These are phyloP conservation scores for Sardina pilchardus DNA, from an alignment of 2,113 vertebrate genomes.

Conservation along the genomic window DNA sequence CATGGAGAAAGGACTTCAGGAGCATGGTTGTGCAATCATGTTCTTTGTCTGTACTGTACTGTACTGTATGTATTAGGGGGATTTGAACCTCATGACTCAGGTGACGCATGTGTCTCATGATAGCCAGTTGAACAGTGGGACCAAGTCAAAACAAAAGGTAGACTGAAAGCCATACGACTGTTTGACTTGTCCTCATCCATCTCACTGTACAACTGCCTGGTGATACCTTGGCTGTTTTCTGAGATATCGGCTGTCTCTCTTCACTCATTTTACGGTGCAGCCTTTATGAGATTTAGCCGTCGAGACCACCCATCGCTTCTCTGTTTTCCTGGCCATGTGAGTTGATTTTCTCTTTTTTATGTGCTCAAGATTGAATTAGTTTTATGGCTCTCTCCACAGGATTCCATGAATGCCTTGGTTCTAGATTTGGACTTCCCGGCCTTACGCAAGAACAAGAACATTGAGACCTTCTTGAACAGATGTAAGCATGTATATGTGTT, in stretches of 20 bases:
- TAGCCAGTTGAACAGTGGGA: not conserved
- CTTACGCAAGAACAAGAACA: conserved; percentile 98
- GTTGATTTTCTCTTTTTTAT: not conserved
- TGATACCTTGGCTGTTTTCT: not conserved
- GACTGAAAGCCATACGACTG: not conserved
- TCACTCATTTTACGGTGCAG: not conserved
- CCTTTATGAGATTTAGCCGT: not conserved
- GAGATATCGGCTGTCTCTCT: not conserved
- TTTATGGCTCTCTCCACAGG: conserved; percentile 72
- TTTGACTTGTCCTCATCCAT: not conserved
- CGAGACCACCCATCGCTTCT: conserved; percentile 23
- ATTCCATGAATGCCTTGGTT: conserved; percentile 94
- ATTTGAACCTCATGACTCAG: not conserved
- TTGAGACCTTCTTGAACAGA: conserved; percentile 97
- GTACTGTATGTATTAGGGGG: not conserved
- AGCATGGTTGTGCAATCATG: not conserved
- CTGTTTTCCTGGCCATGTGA: not conserved
- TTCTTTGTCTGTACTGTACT: not conserved
- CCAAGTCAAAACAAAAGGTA: not conserved
- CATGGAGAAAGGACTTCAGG: not conserved
- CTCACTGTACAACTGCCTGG: not conserved
- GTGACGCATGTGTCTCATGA: not conserved
- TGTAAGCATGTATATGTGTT: conserved; percentile 78
- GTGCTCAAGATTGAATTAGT: not conserved
- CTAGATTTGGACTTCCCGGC: conserved; percentile 97